Base-by-base conservation (phyloP, 2,113 vertebrate genomes). In the Plestiodon gilberti region DNA sequence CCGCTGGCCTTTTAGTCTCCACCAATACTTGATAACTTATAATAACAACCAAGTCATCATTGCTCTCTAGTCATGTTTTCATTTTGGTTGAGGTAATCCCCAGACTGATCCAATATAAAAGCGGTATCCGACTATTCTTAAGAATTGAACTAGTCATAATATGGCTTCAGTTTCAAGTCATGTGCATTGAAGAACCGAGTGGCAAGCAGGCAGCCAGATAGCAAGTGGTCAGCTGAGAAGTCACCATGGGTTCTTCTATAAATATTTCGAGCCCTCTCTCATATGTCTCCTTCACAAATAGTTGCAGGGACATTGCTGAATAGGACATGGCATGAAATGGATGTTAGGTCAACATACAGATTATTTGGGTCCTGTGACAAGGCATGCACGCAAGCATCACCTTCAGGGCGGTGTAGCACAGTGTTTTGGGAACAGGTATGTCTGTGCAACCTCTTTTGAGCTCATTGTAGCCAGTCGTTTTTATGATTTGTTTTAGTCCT, bases 1-100 rank as follows among this genome's bases (percentile, higher is more conserved):
- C n/a, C n/a, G n/a, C n/a, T n/a, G 87, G 82, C 17, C 82, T 93
- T 88, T 86, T 86, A 84, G 90, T 87, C 38, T 88, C 70, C 84
- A 0, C 0, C 90, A 65, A 91, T 1, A 0, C 35, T 20, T 90
- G 69, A 20, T 86, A 91, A 86, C 88, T 88, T 62, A 89, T 92
- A 88, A 92, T 91, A 90, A 81, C 91, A 83, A 73, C 84, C 71
- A 78, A 92, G 76, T 90, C 77, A 73, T 52, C 86, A 25, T 59
- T 83, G 48, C 11, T 71, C 33, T 70, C 38, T 69, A 70, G 14
- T n/a, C 33, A 28, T 55, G 52, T n/a, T 40, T 43, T 65, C 0
- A 23, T 83, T 84, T n/a, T 88, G 64, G 3, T 22, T 73, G 23
- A 82, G 59, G 73, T 59, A 17, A 38, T 20, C 61, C 22, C 57